These are phyloP conservation scores for Pipistrellus nathusii DNA, from an alignment of 2,797 vertebrate genomes.

Conservation along the genomic window DNA sequence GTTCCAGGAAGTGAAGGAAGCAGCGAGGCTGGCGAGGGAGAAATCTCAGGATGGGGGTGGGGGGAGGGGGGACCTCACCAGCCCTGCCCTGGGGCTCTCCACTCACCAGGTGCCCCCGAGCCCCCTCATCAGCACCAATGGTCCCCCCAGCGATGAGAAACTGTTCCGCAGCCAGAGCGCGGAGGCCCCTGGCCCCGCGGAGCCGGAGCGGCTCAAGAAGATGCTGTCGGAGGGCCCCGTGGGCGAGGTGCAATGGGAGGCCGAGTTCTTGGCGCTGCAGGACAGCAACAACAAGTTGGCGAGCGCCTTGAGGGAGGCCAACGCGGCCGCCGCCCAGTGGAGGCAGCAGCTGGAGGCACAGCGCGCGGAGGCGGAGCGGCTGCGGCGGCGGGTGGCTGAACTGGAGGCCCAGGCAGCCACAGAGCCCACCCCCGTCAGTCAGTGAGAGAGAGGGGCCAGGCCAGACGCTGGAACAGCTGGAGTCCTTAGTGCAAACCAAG, in stretches of 20 bases:
- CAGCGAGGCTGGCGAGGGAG: slow-evolving; percentile 94
- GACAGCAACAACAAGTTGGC: slow-evolving; percentile 96
- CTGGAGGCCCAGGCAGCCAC: slow-evolving; percentile 91
- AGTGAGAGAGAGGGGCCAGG: slow-evolving; percentile 89
- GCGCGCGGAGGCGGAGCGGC: slow-evolving; percentile 94
- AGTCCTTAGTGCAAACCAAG: slow-evolving; percentile 92
- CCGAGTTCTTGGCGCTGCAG: slow-evolving; percentile 96
- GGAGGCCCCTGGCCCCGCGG: slow-evolving; percentile 93
- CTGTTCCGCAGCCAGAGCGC: slow-evolving; percentile 97
- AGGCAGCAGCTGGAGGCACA: slow-evolving; percentile 95
- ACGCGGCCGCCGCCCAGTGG: slow-evolving; percentile 94
- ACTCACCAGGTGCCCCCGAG: slow-evolving; percentile 92
- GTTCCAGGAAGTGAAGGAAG: slow-evolving; percentile 97
- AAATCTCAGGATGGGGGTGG: slow-evolving; percentile 98
- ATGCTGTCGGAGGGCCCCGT: slow-evolving; percentile 98
- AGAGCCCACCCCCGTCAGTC: slow-evolving; percentile 85
- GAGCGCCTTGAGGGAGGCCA: slow-evolving; percentile 94
- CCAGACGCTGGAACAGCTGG: slow-evolving; percentile 92
- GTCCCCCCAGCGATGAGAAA: slow-evolving; percentile 95
- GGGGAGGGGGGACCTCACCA: slow-evolving; percentile 95
- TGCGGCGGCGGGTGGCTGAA: slow-evolving; percentile 94
- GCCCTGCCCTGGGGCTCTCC: slow-evolving; percentile 92
- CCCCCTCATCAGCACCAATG: slow-evolving; percentile 91
- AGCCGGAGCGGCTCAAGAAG: slow-evolving; percentile 97
- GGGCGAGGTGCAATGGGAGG: slow-evolving; percentile 96